Percentiles rank a stretch among this genome's conserved stretches.
phyloP scores from a whole-genome alignment of 2,888 invertebrate genomes.

The Anticlea derivata region DNA sequence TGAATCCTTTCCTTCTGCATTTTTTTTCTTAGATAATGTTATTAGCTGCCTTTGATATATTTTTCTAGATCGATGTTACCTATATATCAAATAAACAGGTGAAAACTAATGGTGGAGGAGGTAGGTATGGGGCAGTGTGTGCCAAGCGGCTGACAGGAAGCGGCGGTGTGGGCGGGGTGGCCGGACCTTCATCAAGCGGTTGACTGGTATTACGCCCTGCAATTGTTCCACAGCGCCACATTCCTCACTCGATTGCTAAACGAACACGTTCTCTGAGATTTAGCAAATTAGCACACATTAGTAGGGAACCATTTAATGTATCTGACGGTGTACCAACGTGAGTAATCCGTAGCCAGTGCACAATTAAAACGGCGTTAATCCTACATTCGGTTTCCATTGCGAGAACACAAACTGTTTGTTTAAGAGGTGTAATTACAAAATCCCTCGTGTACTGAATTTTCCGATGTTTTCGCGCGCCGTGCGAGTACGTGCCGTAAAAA shows the following conservation, averaged over 20 bases:
- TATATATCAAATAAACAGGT: slow-evolving; percentile 10
- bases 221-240: slow-evolving; percentile 76
- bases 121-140: slow-evolving; percentile 38
- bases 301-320: slow-evolving; percentile 41
- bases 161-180: slow-evolving; percentile 44
- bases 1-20: no score
- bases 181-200: slow-evolving; percentile 80
- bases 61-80: no score
- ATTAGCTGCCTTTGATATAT: no score
- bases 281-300: slow-evolving; percentile 71
- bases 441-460: slow-evolving; percentile 73
- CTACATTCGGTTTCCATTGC: slow-evolving; percentile 50
- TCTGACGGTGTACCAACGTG: slow-evolving; percentile 33
- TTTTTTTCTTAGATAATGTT: no score
- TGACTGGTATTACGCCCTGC: slow-evolving; percentile 81
- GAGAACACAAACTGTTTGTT: slow-evolving; percentile 68
- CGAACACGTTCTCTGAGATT: slow-evolving; percentile 75
- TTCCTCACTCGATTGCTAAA: slow-evolving; percentile 53
- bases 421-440: slow-evolving; percentile 77
- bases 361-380: slow-evolving; percentile 53
- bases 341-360: slow-evolving; percentile 35
- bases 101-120: slow-evolving; percentile 28
- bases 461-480: slow-evolving; percentile 69
- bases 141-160: slow-evolving; percentile 51
- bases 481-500: slow-evolving; percentile 81